Base-by-base conservation (phyloP, 2,888 invertebrate genomes). In the Eupithecia exiguata region DNA sequence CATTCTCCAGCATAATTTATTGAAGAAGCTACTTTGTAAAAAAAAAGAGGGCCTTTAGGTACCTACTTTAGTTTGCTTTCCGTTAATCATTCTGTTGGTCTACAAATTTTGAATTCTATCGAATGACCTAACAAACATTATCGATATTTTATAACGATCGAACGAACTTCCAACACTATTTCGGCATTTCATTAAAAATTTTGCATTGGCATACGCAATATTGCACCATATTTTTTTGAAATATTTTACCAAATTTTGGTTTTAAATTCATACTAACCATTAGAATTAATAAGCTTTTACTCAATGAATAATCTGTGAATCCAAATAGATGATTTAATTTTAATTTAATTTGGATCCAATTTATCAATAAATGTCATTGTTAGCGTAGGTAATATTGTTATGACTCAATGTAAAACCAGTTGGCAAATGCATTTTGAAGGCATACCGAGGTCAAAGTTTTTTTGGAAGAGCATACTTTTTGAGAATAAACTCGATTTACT, bases 241-340 rank as follows among this genome's bases (percentile, higher is more conserved):
- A 38, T 61, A 69, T 69, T 68, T 70, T 38, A 70, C 63, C 43
- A 62, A 46, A 63, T 65, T 73, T 69, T 66, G 61, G 30, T 66
- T 68, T 43, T 70, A 14, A 58, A 40, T 43, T 61, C 14, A 35
- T 58, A 36, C 38, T 12, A 35, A 70, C 69, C 72, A 35, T n/a
- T 36, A 58, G 63, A 65, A 36, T 65, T 21, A 65, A 65, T 65
- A n/a, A 65, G 21, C 35, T 36, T 65, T 65, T 36, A 62, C 35
- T 62, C 35, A 30, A 65, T 65, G 58, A 25, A 58, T 58, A 58
- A 58, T 58, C 58, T 21, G 9, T 65, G n/a, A 65, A 65, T 12
- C n/a, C 10, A 4, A 65, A 65, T 38, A 36, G n/a, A 58, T 58
- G 21, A 12, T 36, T 38, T n/a, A 49, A n/a, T 49, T 21, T 53